Base-by-base conservation (phyloP, 2,888 invertebrate species). In the Nemoura dubitans region DNA sequence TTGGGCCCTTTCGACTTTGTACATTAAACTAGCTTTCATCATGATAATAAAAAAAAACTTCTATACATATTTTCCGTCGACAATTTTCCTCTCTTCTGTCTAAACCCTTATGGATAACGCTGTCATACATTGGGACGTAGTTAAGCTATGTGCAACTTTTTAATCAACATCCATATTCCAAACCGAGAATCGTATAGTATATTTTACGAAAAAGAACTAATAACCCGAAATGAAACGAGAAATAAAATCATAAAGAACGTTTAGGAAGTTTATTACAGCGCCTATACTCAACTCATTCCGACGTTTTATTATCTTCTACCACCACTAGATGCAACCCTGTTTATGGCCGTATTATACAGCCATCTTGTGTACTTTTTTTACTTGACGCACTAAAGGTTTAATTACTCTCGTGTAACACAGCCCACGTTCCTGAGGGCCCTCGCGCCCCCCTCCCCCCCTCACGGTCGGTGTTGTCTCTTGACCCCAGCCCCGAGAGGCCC, bases 291-390 rank as follows among this genome's bases (percentile, higher is more conserved):
- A 30, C 81, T 81, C n/a, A 59, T 59, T 21, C 59, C 14, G 59
- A 59, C 16, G 59, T 59, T 59, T 59, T 59, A 59, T 21, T 10
- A 59, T 21, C 59, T 59, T 21, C 59, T 59, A 21, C 2, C 59
- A 7, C 28, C 81, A 78, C n/a, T 81, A 28, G 59, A 59, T 59
- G 59, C 59, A 59, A 59, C 81, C 10, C 81, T 28, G 29, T 81
- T 81, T 81, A 81, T 30, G 27, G 81, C 81, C 81, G 30, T 81
- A 81, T 81, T 81, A 81, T 81, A 81, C 81, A 81, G 30, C 81
- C 59, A 59, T 59, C 78, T 28, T 78, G 26, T 43, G 25, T n/a
- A 30, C 25, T 29, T 82, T 82, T 82, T 36, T 82, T 59, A 10
- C 16, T 81, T 16, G 7, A 29, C 30, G 81, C 81, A 81, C 81